Percentiles rank a stretch among this genome's conserved stretches.
Conservation (phyloP, 2,113 vertebrate genomes). For the Charadrius vociferus region DNA sequence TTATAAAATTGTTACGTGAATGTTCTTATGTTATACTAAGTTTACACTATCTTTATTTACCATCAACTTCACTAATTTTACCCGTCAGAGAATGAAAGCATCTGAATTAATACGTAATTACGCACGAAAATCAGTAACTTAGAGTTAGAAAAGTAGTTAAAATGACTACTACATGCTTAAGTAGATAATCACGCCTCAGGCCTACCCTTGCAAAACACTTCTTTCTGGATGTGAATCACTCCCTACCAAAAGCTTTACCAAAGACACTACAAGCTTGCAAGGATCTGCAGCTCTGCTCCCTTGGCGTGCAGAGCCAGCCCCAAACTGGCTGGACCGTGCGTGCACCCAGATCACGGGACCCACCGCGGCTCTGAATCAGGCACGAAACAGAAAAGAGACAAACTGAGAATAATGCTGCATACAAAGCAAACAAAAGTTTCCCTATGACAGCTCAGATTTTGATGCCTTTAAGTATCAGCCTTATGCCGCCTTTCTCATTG, state of each 20-base stretch:
- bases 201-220: constrained; percentile 19
- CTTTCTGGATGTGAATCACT: neutral
- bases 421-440: neutral
- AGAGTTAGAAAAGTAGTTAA: neutral
- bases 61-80: constrained; percentile 10
- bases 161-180: neutral
- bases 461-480: neutral
- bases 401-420: fast-evolving
- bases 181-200: neutral
- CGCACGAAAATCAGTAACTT: neutral
- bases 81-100: constrained; percentile 11
- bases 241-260: neutral
- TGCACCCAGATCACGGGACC: fast-evolving
- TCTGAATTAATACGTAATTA: neutral
- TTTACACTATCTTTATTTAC: neutral
- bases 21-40: neutral
- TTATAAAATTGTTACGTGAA: neutral
- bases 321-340: neutral
- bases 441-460: fast-evolving
- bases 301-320: fast-evolving
- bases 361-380: neutral
- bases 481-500: neutral
- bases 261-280: neutral
- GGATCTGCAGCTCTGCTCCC: neutral
- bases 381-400: too few relatives aligned